Conservation (phyloP, 53 echinoderm and acorn worm species). For the Holothuria scabra region DNA sequence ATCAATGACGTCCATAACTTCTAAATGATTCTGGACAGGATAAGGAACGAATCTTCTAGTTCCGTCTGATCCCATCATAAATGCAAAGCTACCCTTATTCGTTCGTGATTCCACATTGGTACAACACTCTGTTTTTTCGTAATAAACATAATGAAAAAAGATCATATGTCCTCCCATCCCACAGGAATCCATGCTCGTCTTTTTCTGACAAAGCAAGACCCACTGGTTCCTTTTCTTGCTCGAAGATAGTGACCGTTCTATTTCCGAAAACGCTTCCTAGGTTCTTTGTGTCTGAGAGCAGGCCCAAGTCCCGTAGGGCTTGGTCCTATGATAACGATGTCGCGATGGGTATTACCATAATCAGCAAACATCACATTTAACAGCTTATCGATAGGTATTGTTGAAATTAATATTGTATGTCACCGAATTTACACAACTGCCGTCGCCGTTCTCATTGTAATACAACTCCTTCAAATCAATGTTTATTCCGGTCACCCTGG, state of each 20-base stretch:
- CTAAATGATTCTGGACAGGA: conserved; percentile 61
- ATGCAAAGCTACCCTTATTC: conserved; percentile 55
- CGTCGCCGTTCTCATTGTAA: not conserved
- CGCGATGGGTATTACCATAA: too few species aligned
- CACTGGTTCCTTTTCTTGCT: too few species aligned
- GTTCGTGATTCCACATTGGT: conserved; percentile 54
- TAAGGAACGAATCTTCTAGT: conserved; percentile 50
- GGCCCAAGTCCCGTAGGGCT: too few species aligned
- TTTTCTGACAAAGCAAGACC: conserved; percentile 50
- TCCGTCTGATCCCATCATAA: conserved; percentile 59
- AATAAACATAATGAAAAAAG: conserved; percentile 60
- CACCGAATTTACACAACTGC: not conserved
- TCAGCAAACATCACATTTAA: not conserved
- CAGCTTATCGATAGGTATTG: conserved; percentile 44
- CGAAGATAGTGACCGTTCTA: too few species aligned
- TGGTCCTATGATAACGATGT: too few species aligned
- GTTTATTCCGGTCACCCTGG: conserved; percentile 40
- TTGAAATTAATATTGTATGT: conserved; percentile 43
- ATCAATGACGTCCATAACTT: conserved; percentile 52
- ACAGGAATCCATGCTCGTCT: conserved; percentile 57
- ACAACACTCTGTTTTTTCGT: conserved; percentile 51
- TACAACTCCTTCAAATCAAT: conserved; percentile 15
- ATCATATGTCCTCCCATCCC: conserved; percentile 66
- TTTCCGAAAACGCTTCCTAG: too few species aligned
- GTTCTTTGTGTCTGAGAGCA: too few species aligned